Percentiles rank a stretch among this genome's conserved stretches.
Conservation (phyloP, 2,797 vertebrate genomes). For the Microctenopoma steveboyesi region DNA sequence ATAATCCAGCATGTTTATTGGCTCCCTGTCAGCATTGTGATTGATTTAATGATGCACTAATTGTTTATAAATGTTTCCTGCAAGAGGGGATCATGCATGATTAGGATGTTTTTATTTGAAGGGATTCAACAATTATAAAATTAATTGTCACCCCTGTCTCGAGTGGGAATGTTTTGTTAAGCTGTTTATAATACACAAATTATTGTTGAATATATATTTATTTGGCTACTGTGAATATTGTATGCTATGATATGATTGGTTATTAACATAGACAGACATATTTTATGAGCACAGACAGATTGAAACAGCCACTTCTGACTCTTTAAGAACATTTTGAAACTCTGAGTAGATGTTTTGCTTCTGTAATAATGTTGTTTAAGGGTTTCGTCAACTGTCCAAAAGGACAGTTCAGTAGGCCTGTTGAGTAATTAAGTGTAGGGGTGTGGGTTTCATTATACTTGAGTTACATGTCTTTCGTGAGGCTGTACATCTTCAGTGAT, state of each 20-base stretch:
- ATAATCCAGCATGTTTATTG: conserved; percentile 53
- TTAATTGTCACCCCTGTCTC: not conserved
- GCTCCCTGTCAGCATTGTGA: conserved; percentile 25
- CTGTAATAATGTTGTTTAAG: not conserved
- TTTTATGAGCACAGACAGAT: not conserved
- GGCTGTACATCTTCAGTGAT: conserved; percentile 32
- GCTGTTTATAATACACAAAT: not conserved
- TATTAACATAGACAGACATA: conserved; percentile 3
- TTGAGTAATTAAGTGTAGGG: not conserved
- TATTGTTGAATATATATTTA: conserved; percentile 8
- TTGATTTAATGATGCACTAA: conserved; percentile 19
- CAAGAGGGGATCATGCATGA: not conserved
- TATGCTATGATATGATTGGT: not conserved
- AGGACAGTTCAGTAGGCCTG: not conserved
- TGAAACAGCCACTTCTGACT: not conserved
- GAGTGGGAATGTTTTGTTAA: not conserved
- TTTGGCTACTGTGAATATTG: not conserved
- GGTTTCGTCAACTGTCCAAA: not conserved
- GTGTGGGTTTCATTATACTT: conserved; percentile 31
- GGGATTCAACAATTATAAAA: conserved; percentile 2
- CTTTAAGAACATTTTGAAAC: not conserved
- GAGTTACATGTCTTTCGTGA: conserved; percentile 24
- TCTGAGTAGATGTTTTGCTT: not conserved
- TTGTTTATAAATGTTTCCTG: conserved; percentile 18
- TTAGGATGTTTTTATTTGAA: conserved; percentile 12